A percentile compares a stretch with the other conserved stretches of the same genome.
These are phyloP conservation scores for Hyaena hyaena DNA, from an alignment of 2,113 vertebrate genomes.

Conservation along the genomic window DNA sequence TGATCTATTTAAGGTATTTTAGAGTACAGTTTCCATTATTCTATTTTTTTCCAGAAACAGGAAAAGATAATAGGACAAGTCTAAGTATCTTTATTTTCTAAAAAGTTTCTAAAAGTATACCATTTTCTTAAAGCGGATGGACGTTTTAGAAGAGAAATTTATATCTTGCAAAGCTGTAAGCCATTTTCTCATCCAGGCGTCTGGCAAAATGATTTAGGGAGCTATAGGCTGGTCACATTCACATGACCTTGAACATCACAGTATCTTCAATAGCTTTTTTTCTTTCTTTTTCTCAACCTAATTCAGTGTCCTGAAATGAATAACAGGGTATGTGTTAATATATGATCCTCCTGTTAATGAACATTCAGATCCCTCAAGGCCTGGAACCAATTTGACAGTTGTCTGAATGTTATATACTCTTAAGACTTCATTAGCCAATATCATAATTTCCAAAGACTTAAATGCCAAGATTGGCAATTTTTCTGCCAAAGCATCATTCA, in stretches of 20 bases:
- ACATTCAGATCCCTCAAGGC: conserved; percentile 62
- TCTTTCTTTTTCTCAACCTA: not conserved
- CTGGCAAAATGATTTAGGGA: conserved; percentile 5
- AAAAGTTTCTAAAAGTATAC: not conserved
- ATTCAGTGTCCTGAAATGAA: conserved; percentile 45
- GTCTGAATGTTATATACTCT: conserved; percentile 49
- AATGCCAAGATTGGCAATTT: conserved; percentile 56
- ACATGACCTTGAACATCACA: conserved; percentile 42
- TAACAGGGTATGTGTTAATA: conserved; percentile 45
- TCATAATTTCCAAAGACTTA: conserved; percentile 63
- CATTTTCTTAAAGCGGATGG: not conserved
- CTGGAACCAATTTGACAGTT: conserved; percentile 61
- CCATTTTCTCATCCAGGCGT: not conserved
- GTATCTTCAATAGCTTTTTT: not conserved
- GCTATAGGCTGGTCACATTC: not conserved
- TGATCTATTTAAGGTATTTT: not conserved
- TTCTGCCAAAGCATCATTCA: conserved; percentile 64
- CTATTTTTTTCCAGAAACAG: not conserved
- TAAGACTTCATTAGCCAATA: conserved; percentile 59
- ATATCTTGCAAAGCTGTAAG: not conserved
- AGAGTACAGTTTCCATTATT: not conserved
- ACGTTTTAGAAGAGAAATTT: not conserved
- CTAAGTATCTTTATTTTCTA: not conserved
- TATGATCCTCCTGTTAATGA: conserved; percentile 60
- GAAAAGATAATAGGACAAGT: not conserved